Evolutionary conservation across 2,797 vertebrate genomes (phyloP).

Genomic region (Ptychobarbus kaznakovi): DNA sequence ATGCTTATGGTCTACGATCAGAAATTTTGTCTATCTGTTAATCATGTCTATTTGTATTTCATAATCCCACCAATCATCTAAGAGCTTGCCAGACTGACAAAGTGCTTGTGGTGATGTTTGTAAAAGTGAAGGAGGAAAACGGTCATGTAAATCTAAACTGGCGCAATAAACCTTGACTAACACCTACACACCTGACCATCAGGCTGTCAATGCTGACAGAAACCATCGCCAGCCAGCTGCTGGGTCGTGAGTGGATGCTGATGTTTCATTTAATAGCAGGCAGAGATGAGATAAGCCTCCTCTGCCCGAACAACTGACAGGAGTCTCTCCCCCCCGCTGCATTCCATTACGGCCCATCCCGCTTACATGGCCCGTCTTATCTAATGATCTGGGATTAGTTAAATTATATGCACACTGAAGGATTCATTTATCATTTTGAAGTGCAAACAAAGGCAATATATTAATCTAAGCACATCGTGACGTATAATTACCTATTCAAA

Average conservation of each 20-base stretch:
- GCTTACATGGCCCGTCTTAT: constrained; percentile 3
- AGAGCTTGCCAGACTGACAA: background rate
- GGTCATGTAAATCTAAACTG: background rate
- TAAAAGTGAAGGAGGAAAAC: background rate
- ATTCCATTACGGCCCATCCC: constrained; percentile 5
- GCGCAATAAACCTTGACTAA: background rate
- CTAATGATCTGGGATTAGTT: constrained; percentile 62
- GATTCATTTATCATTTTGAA: constrained; percentile 59
- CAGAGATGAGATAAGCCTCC: constrained; percentile 31
- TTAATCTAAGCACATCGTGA: constrained; percentile 62
- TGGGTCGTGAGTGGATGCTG: constrained; percentile 9
- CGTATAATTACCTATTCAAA: constrained; percentile 66
- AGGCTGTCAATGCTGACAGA: constrained; percentile 6
- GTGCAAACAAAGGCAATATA: constrained; percentile 64
- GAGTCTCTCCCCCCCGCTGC: constrained; percentile 9
- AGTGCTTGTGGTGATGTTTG: background rate
- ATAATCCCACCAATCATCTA: background rate
- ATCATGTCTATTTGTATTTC: too few relatives aligned
- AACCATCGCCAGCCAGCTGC: background rate
- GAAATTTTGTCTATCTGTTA: background rate
- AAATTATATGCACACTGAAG: constrained; percentile 53
- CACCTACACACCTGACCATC: constrained; percentile 14
- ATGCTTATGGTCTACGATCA: background rate
- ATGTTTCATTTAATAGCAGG: constrained; percentile 31
- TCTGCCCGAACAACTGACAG: background rate